Evolutionary conservation across 2,888 invertebrate species (phyloP).

Genomic region (Diadromus collaris): DNA sequence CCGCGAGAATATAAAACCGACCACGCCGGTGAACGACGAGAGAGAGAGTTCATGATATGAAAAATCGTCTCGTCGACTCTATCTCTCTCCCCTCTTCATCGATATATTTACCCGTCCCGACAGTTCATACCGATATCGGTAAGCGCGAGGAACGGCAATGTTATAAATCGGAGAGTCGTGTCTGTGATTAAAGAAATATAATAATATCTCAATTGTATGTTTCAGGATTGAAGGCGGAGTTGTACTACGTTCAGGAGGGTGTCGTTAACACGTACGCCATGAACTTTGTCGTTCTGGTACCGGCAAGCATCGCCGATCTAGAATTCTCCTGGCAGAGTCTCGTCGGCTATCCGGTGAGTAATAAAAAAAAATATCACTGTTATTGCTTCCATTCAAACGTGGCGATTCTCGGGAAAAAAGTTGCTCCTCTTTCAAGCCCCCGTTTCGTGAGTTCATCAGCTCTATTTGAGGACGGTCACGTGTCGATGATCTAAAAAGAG

Average conservation of each 20-base stretch:
- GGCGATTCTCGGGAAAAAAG: background rate
- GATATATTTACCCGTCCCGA: slow-evolving; percentile 30
- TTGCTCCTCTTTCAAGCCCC: background rate
- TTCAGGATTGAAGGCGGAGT: slow-evolving; percentile 87
- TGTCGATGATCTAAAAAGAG: slow-evolving; percentile 49
- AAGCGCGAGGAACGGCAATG: slow-evolving; percentile 8
- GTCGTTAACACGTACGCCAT: slow-evolving; percentile 93
- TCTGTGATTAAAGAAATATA: background rate
- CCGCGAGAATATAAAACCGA: slow-evolving; percentile 24
- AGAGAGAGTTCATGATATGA: slow-evolving; percentile 37
- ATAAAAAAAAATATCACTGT: slow-evolving; percentile 23
- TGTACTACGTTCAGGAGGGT: slow-evolving; percentile 92
- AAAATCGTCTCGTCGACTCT: slow-evolving; percentile 34
- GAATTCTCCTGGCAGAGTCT: slow-evolving; percentile 94
- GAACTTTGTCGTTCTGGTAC: slow-evolving; percentile 90
- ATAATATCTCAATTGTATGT: slow-evolving; percentile 67
- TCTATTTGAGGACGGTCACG: slow-evolving; percentile 56
- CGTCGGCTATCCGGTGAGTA: slow-evolving; percentile 87
- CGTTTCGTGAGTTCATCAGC: slow-evolving; percentile 34
- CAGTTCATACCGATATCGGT: background rate
- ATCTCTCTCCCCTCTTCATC: slow-evolving; percentile 38
- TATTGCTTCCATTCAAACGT: slow-evolving; percentile 1
- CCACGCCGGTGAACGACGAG: slow-evolving; percentile 13
- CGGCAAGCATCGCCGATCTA: slow-evolving; percentile 89
- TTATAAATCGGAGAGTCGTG: background rate